Conservation (phyloP, 2,113 vertebrate species). For the Rhinolophus sinicus region DNA sequence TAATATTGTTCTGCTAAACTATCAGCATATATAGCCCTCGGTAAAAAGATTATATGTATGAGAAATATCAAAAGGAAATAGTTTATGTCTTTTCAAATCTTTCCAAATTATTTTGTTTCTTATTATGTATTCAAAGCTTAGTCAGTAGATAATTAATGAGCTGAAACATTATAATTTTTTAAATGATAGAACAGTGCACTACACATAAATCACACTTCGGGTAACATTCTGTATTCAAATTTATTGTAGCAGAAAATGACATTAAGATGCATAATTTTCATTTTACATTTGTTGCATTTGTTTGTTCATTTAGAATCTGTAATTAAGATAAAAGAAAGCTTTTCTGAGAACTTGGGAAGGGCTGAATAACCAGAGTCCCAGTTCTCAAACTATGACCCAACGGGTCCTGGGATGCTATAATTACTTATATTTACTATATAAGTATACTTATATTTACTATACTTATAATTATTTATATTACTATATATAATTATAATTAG, state of each 20-base stretch:
- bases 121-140: conserved; percentile 15
- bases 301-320: neutral
- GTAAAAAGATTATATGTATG: neutral
- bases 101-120: conserved; percentile 46
- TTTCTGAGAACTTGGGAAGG: neutral
- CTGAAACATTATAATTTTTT: neutral
- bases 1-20: neutral
- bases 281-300: neutral
- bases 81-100: neutral
- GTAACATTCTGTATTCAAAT: neutral
- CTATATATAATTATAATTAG: too few species aligned
- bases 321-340: neutral
- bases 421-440: too few species aligned
- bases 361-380: neutral
- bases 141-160: neutral
- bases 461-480: too few species aligned
- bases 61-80: conserved; percentile 3
- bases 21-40: neutral
- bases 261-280: neutral
- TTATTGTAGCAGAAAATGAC: conserved; percentile 1
- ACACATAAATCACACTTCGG: neutral
- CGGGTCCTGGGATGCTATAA: neutral
- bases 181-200: neutral
- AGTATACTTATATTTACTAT: too few species aligned
- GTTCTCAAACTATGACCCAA: neutral